phyloP scores from a whole-genome alignment of 2,113 vertebrate genomes.

The Hippolais icterina region DNA sequence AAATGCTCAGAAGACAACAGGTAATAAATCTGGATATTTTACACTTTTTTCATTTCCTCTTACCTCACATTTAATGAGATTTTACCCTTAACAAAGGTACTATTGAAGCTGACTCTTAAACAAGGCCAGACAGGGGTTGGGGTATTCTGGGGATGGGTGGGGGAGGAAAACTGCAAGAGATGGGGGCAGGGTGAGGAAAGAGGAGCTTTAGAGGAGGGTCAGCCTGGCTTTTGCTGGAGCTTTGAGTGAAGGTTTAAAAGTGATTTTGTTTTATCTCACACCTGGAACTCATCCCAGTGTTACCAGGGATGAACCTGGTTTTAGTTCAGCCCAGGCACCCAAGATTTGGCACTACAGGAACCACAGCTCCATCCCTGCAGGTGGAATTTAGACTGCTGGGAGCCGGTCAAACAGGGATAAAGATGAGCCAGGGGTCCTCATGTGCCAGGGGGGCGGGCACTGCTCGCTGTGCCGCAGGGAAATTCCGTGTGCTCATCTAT shows the following conservation, averaged over 20 bases:
- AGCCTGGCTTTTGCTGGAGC: background rate
- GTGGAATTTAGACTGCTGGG: background rate
- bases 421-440: background rate
- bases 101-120: conserved; percentile 55
- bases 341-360: background rate
- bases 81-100: conserved; percentile 52
- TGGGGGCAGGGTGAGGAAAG: background rate
- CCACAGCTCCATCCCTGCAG: background rate
- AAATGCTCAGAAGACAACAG: conserved; percentile 55
- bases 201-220: background rate
- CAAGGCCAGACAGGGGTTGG: conserved; percentile 21
- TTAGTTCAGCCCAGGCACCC: background rate
- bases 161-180: background rate
- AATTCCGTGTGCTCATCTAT: fast-evolving
- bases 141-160: background rate
- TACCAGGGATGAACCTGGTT: background rate
- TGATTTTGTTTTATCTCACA: background rate
- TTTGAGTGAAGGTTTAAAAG: background rate
- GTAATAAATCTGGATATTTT: conserved; percentile 61
- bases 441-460: fast-evolving
- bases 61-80: conserved; percentile 56
- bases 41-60: conserved; percentile 63
- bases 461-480: background rate
- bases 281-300: background rate
- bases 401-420: background rate